Percentiles rank a stretch among this genome's conserved stretches.
Conservation (phyloP, 35 echinoderm and acorn worm species). For the Anneissia japonica region DNA sequence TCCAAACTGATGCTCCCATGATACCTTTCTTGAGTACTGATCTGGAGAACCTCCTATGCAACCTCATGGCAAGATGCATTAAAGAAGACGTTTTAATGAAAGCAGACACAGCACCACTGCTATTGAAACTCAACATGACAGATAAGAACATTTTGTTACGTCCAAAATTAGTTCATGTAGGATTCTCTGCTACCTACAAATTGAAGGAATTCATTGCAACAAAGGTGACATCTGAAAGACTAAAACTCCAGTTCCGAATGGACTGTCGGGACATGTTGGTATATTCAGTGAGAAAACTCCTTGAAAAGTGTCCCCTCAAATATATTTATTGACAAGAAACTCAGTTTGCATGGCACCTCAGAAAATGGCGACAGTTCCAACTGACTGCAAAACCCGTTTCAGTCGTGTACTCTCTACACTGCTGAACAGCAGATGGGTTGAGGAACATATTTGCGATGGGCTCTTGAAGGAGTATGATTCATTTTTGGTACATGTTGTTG, state of each 20-base stretch:
- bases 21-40: no score
- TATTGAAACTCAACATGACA: neutral
- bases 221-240: neutral
- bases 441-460: neutral
- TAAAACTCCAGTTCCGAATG: neutral
- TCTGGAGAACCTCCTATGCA: no score
- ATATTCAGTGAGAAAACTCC: neutral
- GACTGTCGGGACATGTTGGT: no score
- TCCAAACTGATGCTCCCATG: slow-evolving; percentile 21
- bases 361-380: neutral
- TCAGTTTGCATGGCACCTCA: neutral
- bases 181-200: neutral
- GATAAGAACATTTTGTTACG: neutral
- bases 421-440: neutral
- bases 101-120: neutral
- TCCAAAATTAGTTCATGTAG: neutral
- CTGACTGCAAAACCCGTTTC: neutral
- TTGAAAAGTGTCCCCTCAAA: neutral
- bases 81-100: neutral
- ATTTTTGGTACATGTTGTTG: neutral
- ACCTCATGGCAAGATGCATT: neutral
- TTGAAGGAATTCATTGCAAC: neutral
- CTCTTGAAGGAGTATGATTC: neutral
- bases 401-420: neutral
- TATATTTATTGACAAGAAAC: neutral